Evolutionary conservation across 1,140 invertebrate species (phyloP).

Genomic region (Ruditapes philippinarum): DNA sequence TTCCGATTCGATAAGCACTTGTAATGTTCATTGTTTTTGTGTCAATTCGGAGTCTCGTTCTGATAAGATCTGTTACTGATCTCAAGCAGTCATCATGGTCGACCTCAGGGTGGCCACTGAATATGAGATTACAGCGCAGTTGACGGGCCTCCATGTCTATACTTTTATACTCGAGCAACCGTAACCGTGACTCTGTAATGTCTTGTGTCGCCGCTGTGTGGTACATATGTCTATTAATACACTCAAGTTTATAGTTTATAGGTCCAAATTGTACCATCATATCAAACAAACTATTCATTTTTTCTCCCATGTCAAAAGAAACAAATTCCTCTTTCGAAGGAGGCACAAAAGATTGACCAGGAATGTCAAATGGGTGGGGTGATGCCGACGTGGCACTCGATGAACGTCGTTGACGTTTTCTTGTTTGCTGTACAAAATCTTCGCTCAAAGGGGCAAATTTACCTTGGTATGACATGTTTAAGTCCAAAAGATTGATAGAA

Average conservation of each 20-base stretch:
- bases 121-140: background rate
- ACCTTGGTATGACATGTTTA: too few relatives aligned
- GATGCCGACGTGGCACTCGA: too few relatives aligned
- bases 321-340: too few relatives aligned
- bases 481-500: background rate
- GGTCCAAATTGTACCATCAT: constrained; percentile 3
- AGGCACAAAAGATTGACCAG: too few relatives aligned
- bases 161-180: background rate
- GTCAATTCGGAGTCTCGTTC: background rate
- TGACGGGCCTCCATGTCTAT: background rate
- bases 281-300: background rate
- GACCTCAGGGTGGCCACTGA: background rate
- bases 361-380: too few relatives aligned
- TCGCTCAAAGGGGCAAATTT: too few relatives aligned
- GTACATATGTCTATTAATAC: background rate
- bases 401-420: too few relatives aligned
- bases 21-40: background rate
- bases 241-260: too few relatives aligned
- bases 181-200: background rate
- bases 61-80: background rate
- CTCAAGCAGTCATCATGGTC: background rate
- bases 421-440: too few relatives aligned
- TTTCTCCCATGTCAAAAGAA: too few relatives aligned
- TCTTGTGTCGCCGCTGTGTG: background rate
- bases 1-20: background rate